phyloP scores from a whole-genome alignment of 2,797 vertebrate species.

The Lophius americanus region DNA sequence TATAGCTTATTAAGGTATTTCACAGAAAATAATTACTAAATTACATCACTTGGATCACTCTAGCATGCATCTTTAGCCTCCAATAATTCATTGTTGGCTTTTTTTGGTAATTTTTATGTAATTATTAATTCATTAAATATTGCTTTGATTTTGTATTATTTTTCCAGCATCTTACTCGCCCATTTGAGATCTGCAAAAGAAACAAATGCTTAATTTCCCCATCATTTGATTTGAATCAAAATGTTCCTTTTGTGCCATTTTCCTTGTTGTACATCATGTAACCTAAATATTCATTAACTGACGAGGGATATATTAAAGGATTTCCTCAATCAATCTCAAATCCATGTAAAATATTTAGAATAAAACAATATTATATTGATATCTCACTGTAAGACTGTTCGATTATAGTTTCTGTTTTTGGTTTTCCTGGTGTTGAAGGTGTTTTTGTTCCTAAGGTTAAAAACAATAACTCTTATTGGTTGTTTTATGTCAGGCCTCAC shows the following conservation, averaged over 20 bases:
- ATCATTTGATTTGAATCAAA: constrained; percentile 85
- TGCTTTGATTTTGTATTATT: background rate
- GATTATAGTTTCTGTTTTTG: background rate
- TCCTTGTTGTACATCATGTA: constrained; percentile 3
- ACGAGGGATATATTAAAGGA: constrained; percentile 12
- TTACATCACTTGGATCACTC: background rate
- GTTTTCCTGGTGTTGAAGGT: background rate
- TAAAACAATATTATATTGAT: background rate
- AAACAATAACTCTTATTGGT: too few species aligned
- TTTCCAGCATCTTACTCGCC: constrained; percentile 69
- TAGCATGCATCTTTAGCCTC: background rate
- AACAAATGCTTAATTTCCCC: constrained; percentile 87
- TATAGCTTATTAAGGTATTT: background rate
- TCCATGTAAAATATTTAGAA: background rate
- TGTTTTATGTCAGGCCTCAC: too few species aligned
- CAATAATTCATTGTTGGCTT: background rate
- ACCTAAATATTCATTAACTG: constrained; percentile 83
- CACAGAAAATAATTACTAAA: background rate
- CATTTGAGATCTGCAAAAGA: constrained; percentile 83
- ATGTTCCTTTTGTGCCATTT: constrained; percentile 81
- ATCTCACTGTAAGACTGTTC: background rate
- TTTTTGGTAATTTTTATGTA: background rate
- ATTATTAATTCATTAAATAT: background rate
- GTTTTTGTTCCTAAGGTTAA: too few species aligned
- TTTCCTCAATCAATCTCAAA: background rate